Evolutionary conservation across 2,888 invertebrate species (phyloP).

Genomic region (Athetis lepigone): DNA sequence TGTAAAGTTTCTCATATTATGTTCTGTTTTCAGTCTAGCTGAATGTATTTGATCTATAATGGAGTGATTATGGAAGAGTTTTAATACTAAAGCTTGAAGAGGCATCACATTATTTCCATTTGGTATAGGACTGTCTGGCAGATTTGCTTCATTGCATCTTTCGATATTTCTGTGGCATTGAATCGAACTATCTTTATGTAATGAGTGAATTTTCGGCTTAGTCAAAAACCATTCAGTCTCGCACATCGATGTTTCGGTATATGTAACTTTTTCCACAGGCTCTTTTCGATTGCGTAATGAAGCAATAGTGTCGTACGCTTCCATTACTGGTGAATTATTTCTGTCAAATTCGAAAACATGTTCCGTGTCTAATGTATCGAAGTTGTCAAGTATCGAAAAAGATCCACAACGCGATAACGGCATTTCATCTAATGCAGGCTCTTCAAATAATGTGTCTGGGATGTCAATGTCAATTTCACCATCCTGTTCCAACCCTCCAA

Average conservation of each 20-base stretch:
- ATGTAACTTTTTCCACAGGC: constrained; percentile 3
- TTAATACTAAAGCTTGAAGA: constrained; percentile 48
- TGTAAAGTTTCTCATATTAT: constrained; percentile 3
- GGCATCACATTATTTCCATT: constrained; percentile 31
- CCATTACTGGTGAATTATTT: constrained; percentile 76
- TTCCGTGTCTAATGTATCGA: constrained; percentile 24
- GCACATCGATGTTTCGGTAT: constrained; percentile 20
- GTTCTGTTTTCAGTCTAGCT: constrained; percentile 27
- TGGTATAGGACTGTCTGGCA: constrained; percentile 4
- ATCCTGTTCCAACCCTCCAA: constrained; percentile 24
- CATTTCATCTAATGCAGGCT: constrained; percentile 1
- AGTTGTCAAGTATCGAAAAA: constrained; percentile 57
- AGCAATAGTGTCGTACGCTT: constrained; percentile 70
- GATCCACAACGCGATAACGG: constrained; percentile 56
- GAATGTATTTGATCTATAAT: constrained; percentile 23
- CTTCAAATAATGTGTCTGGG: constrained; percentile 23
- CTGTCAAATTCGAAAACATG: constrained; percentile 10
- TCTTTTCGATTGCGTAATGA: constrained; percentile 5
- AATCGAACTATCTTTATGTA: constrained; percentile 13
- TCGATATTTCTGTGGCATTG: constrained; percentile 3
- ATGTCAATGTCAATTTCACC: constrained; percentile 18
- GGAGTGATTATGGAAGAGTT: constrained; percentile 49
- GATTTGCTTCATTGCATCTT: not conserved
- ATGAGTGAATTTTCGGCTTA: constrained; percentile 34
- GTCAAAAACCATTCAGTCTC: constrained; percentile 48